phyloP scores from a whole-genome alignment of 2,113 vertebrate genomes.

The Varanus salvator region DNA sequence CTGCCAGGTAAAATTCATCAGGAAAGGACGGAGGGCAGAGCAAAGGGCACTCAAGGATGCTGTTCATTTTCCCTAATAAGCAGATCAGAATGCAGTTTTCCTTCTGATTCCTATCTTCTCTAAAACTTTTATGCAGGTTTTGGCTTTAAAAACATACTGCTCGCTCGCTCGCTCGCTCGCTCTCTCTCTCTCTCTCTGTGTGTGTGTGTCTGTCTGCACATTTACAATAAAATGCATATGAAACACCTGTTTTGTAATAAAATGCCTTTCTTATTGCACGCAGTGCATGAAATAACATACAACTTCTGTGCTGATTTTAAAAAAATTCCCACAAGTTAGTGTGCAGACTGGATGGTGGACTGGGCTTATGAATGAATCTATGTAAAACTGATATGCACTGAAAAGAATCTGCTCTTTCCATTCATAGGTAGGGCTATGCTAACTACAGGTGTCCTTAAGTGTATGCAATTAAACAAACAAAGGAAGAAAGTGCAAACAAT shows the following conservation, averaged over 20 bases:
- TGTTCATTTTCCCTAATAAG: neutral
- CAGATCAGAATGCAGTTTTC: neutral
- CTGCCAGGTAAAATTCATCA: neutral
- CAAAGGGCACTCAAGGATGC: neutral
- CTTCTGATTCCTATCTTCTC: neutral
- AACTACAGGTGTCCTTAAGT: neutral
- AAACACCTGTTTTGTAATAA: neutral
- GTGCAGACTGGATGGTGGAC: neutral
- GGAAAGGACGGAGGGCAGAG: neutral
- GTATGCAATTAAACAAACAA: neutral
- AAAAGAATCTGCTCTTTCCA: neutral
- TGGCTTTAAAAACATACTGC: neutral
- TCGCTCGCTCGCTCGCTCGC: too few relatives aligned
- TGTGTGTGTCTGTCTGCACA: neutral
- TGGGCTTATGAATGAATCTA: neutral
- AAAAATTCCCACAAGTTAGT: neutral
- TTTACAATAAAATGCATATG: neutral
- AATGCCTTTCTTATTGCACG: neutral
- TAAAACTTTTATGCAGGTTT: neutral
- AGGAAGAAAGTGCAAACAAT: neutral
- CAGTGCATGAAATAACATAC: neutral
- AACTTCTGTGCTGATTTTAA: neutral
- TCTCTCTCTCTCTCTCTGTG: too few relatives aligned
- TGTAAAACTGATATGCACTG: neutral
- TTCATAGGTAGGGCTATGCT: neutral